Evolutionary conservation across 2,797 vertebrate species (phyloP).

Genomic region (Galago senegalensis): DNA sequence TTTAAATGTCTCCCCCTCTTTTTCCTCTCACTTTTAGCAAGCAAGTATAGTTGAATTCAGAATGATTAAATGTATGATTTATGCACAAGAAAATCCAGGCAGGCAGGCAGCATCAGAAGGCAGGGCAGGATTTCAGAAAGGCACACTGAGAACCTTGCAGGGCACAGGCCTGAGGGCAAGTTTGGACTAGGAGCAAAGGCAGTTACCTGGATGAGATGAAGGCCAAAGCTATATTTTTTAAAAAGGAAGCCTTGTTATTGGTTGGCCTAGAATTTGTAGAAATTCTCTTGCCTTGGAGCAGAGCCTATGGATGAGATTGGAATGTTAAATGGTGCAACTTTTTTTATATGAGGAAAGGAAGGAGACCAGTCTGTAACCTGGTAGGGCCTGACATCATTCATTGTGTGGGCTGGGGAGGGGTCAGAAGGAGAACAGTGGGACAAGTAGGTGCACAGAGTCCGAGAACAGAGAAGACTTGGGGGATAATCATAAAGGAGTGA

Average conservation of each 20-base stretch:
- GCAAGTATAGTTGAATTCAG: neutral
- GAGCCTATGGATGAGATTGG: neutral
- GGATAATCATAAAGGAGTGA: neutral
- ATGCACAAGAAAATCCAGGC: neutral
- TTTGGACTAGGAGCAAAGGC: neutral
- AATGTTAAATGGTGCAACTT: neutral
- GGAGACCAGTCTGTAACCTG: neutral
- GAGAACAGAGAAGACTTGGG: neutral
- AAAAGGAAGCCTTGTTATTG: conserved; percentile 24
- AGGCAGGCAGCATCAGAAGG: neutral
- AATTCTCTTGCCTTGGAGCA: neutral
- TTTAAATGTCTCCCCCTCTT: neutral
- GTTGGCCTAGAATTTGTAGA: neutral
- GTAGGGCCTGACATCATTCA: neutral
- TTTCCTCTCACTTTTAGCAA: conserved; percentile 22
- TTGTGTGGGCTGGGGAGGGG: neutral
- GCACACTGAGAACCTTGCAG: neutral
- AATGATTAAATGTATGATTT: conserved; percentile 8
- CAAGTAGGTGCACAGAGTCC: neutral
- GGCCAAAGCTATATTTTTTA: neutral
- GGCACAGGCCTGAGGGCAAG: neutral
- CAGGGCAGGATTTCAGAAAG: neutral
- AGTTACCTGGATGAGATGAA: neutral
- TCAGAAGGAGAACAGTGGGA: neutral
- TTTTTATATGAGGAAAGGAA: neutral